These are phyloP conservation scores for Laticauda colubrina DNA, from an alignment of 2,113 vertebrate species.

Conservation along the genomic window DNA sequence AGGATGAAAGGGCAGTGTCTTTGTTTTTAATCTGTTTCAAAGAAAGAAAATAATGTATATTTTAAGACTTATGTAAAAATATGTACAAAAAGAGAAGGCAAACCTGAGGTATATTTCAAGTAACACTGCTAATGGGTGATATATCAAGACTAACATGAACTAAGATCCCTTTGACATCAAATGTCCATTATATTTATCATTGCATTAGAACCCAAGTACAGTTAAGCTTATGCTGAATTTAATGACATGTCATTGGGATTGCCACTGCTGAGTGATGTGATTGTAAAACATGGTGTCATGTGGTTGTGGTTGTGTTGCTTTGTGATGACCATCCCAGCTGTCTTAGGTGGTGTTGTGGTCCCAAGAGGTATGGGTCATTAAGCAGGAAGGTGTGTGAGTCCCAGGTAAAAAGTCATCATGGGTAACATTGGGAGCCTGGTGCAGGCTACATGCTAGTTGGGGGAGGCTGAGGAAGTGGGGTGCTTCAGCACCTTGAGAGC, in stretches of 20 bases:
- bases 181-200: neutral
- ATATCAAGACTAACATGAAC: neutral
- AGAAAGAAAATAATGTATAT: neutral
- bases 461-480: neutral
- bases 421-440: neutral
- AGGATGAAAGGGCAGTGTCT: neutral
- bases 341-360: neutral
- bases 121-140: neutral
- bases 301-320: neutral
- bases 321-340: neutral
- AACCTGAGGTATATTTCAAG: neutral
- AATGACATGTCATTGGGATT: neutral
- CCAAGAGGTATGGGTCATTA: neutral
- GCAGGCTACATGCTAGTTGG: neutral
- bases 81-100: neutral
- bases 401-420: neutral
- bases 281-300: neutral
- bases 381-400: neutral
- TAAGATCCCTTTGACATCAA: neutral
- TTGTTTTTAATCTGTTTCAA: neutral
- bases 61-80: neutral
- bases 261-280: neutral
- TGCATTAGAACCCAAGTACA: neutral
- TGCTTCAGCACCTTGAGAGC: neutral
- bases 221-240: neutral